These are phyloP conservation scores for Octodon degus DNA, from an alignment of 2,113 vertebrate species.

Conservation along the genomic window DNA sequence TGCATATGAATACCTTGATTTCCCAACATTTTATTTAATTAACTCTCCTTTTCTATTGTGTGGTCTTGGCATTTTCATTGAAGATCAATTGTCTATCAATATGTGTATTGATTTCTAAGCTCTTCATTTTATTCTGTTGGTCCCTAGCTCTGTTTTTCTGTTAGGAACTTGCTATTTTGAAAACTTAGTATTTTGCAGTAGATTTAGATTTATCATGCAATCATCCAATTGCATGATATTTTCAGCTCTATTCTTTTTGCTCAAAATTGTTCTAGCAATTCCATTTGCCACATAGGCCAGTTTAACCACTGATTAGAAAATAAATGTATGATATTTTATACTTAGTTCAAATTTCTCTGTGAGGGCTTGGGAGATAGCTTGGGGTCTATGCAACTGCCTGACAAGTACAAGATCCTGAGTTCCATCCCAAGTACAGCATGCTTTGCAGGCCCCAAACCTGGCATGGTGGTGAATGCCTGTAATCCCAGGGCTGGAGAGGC, in stretches of 20 bases:
- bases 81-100: background rate
- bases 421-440: no score
- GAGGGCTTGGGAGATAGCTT: no score
- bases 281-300: background rate
- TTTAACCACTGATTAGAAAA: background rate
- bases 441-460: no score
- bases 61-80: background rate
- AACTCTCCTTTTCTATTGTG: background rate
- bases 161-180: background rate
- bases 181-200: background rate
- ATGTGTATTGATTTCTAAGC: background rate
- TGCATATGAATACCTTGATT: background rate
- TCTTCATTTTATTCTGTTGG: background rate
- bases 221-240: background rate
- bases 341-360: background rate
- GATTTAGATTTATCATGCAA: no score
- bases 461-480: no score
- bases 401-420: no score
- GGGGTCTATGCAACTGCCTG: no score
- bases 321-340: background rate
- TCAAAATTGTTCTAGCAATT: background rate
- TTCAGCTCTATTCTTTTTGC: background rate
- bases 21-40: background rate
- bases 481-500: no score
- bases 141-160: background rate